Evolutionary conservation across 2,888 invertebrate genomes (phyloP).

Genomic region (Lasioglossum leucozonium): DNA sequence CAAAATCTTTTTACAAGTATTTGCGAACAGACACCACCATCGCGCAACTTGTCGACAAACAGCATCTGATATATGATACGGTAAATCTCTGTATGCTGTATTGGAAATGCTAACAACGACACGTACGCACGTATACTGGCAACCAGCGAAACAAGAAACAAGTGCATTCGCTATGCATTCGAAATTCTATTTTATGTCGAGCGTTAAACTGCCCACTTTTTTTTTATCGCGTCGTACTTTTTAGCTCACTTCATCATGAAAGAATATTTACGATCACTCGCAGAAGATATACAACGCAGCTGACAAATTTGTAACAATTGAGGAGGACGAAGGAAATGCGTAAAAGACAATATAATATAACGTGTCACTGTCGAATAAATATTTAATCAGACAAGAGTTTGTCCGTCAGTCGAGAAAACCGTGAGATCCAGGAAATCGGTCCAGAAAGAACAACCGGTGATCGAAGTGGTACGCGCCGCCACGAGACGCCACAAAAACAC

Average conservation of each 20-base stretch:
- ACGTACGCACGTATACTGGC: not conserved
- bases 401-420: not conserved
- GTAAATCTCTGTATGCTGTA: not conserved
- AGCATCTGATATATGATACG: not conserved
- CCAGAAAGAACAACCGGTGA: not conserved
- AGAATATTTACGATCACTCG: not conserved
- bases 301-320: not conserved
- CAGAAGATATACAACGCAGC: not conserved
- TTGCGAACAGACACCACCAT: not conserved
- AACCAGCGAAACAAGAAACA: not conserved
- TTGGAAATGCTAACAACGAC: not conserved
- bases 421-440: not conserved
- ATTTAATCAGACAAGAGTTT: too few species aligned
- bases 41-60: not conserved
- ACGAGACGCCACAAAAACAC: constrained; percentile 28
- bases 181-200: not conserved
- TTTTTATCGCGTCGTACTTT: not conserved
- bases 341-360: too few species aligned
- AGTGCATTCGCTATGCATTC: not conserved
- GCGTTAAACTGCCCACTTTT: not conserved
- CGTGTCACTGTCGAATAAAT: too few species aligned
- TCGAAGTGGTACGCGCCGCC: not conserved
- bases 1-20: not conserved
- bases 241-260: not conserved
- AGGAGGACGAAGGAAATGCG: too few species aligned